Evolutionary conservation across 1,140 invertebrate species (phyloP), one percentile per base, ranked within the genome.

Genomic region (Ylistrum balloti): DNA sequence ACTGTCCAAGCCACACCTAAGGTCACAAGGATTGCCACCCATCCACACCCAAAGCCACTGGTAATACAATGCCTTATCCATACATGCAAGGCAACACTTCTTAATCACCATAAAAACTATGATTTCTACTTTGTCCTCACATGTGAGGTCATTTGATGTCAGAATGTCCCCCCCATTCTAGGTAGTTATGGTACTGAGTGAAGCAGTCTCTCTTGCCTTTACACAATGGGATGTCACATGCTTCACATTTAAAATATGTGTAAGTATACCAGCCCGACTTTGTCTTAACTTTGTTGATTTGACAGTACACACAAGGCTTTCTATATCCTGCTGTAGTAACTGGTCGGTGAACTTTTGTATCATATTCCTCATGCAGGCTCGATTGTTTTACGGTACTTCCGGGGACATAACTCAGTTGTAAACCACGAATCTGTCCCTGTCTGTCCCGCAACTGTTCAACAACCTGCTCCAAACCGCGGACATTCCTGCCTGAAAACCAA

Each of bases 251-350:
- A 33, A 88, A 91, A 33, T 90, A 90, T 0, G 91, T 90, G 38
- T 91, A 91, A 20, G 90, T 88, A 85, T 91, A 91, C 91, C 91
- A 91, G 5, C 91, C 91, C 22, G 86, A 88, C 32, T 91, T 91
- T 20, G 91, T 91, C 90, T 91, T 91, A 22, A 90, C 89, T 85
- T 91, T 91, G 34, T 91, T 86, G 17, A 91, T 91, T 85, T 90
- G 91, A 87, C 91, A 91, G 35, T 88, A 88, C 38, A 90, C 91
- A 89, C 91, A 90, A 10, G 89, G 89, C 86, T 91, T 91, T 90
- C 90, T 91, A 85, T 85, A 88, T 32, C 89, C 91, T 35, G 86
- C 91, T 0, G 91, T 91, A 11, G 87, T 33, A 33, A 90, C 89
- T n/a, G 88, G 38, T 11, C 85, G 56, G 45, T 91, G 91, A 33